These are phyloP conservation scores for Leptodactylus fallax DNA, from an alignment of 2,797 vertebrate genomes.

Conservation along the genomic window DNA sequence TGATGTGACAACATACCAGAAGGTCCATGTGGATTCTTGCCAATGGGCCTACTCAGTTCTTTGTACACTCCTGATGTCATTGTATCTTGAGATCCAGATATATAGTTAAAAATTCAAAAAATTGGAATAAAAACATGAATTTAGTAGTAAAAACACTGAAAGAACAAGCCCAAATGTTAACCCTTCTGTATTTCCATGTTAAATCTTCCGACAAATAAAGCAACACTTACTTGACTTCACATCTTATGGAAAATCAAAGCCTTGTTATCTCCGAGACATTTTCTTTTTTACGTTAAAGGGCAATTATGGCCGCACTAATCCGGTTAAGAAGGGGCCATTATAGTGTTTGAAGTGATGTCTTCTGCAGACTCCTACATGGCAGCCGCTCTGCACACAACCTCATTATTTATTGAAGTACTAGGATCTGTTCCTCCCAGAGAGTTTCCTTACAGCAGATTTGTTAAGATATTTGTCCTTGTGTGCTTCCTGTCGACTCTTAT, in stretches of 20 bases:
- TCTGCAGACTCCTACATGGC: slow-evolving; percentile 14
- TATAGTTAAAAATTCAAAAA: not conserved
- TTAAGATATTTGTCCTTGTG: slow-evolving; percentile 44
- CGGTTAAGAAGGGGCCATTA: not conserved
- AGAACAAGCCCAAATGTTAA: not conserved
- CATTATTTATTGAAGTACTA: slow-evolving; percentile 27
- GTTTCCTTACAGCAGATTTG: slow-evolving; percentile 62
- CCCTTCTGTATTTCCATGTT: not conserved
- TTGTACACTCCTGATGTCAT: not conserved
- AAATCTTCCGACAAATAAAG: not conserved
- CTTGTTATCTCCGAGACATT: slow-evolving; percentile 11
- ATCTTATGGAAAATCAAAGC: slow-evolving; percentile 3
- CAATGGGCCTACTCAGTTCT: not conserved
- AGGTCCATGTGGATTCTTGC: not conserved
- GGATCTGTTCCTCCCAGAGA: slow-evolving; percentile 41
- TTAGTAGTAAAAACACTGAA: not conserved
- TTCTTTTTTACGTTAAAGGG: not conserved
- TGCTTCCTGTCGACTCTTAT: slow-evolving; percentile 70
- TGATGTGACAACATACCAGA: too few species aligned
- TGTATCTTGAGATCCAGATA: not conserved
- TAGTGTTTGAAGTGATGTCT: slow-evolving; percentile 5
- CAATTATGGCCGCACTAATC: slow-evolving; percentile 13
- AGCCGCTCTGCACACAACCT: slow-evolving; percentile 49
- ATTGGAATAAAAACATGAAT: not conserved
- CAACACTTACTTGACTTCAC: not conserved